Evolutionary conservation across 2,797 vertebrate species (phyloP).

Genomic region (Neomorphus geoffroyi): DNA sequence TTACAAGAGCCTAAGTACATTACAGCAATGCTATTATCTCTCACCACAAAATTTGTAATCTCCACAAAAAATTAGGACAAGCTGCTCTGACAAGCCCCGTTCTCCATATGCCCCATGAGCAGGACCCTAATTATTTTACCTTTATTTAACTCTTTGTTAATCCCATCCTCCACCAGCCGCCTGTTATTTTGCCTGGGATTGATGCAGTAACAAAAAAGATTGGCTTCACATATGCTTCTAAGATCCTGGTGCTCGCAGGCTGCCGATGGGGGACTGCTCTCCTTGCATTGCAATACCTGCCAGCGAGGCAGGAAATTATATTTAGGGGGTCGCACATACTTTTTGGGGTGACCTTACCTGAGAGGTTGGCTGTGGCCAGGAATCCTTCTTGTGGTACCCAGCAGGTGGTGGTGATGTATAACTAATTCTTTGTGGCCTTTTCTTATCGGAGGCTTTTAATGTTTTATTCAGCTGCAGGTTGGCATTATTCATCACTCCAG

Average conservation of each 20-base stretch:
- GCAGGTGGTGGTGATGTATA: constrained; percentile 59
- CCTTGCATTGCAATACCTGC: background rate
- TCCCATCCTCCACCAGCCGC: background rate
- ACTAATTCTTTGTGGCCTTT: background rate
- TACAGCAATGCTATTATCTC: constrained; percentile 42
- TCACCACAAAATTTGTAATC: constrained; percentile 37
- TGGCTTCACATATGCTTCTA: background rate
- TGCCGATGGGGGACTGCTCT: accelerated
- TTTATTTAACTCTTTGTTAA: constrained; percentile 45
- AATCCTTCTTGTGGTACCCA: background rate
- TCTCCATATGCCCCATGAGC: background rate
- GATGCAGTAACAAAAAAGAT: background rate
- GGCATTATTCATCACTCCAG: accelerated
- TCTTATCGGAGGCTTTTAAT: constrained; percentile 52
- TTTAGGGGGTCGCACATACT: background rate
- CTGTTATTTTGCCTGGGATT: background rate
- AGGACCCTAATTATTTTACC: constrained; percentile 53
- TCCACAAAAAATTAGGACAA: constrained; percentile 54
- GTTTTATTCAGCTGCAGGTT: background rate
- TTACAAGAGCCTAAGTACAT: constrained; percentile 50
- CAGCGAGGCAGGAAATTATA: background rate
- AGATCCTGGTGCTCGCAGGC: background rate
- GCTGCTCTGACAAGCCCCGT: constrained; percentile 17
- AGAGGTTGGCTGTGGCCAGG: background rate
- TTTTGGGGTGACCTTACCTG: background rate